phyloP scores from a whole-genome alignment of 2,797 vertebrate species.

The Spinus olivaceus region DNA sequence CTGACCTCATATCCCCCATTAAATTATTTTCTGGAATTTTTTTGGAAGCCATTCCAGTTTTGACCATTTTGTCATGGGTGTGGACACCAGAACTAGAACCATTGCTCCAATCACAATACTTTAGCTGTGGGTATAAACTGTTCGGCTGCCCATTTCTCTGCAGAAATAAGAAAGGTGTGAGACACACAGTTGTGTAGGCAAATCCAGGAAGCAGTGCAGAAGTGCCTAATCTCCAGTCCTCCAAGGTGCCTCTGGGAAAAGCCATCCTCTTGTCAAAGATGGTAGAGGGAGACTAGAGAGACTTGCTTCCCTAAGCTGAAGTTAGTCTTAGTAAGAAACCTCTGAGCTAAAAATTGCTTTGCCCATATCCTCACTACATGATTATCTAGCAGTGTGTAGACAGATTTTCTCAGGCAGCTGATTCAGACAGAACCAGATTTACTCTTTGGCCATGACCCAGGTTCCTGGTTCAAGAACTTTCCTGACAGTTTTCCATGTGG shows the following conservation, averaged over 20 bases:
- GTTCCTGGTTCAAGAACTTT: conserved; percentile 49
- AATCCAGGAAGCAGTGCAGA: neutral
- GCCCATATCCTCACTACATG: neutral
- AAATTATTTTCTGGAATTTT: neutral
- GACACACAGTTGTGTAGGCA: neutral
- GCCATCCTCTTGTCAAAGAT: neutral
- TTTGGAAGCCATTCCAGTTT: neutral
- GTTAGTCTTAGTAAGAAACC: neutral
- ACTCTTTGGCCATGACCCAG: conserved; percentile 23
- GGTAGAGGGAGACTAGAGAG: neutral
- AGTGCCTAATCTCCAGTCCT: neutral
- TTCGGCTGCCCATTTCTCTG: neutral
- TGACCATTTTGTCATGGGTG: neutral
- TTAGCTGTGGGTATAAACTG: neutral
- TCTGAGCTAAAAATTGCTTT: neutral
- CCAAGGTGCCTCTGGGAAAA: neutral
- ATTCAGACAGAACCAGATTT: conserved; percentile 50
- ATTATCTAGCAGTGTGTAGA: neutral
- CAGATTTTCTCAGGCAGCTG: conserved; percentile 45
- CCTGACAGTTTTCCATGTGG: conserved; percentile 17
- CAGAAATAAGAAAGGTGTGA: neutral
- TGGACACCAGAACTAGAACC: neutral
- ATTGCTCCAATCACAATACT: neutral
- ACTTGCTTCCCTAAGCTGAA: neutral
- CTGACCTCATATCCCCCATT: neutral